A percentile compares a stretch with the other conserved stretches of the same genome.
Evolutionary conservation across 2,888 invertebrate species (phyloP).

Genomic region (Hemithea aestivaria): DNA sequence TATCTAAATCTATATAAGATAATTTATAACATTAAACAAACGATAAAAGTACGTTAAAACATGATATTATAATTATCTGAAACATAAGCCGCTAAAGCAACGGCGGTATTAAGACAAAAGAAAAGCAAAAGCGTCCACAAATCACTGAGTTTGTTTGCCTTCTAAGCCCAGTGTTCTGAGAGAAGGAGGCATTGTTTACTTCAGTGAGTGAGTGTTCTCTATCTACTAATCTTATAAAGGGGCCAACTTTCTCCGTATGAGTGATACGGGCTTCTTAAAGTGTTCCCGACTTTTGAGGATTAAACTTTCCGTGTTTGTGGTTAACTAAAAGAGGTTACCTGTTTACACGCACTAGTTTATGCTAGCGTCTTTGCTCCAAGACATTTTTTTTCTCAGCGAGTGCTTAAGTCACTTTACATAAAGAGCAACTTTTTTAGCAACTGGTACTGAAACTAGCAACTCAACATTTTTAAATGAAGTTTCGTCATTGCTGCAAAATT

Average conservation of each 20-base stretch:
- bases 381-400: too few relatives aligned
- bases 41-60: neutral
- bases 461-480: too few relatives aligned
- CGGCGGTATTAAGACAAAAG: conserved; percentile 28
- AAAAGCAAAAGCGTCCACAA: conserved; percentile 30
- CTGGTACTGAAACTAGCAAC: too few relatives aligned
- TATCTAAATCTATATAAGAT: neutral
- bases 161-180: conserved; percentile 27
- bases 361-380: too few relatives aligned
- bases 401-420: too few relatives aligned
- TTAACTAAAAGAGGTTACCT: too few relatives aligned
- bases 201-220: conserved; percentile 28
- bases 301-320: conserved; percentile 22
- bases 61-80: conserved; percentile 3
- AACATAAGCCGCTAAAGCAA: conserved; percentile 26
- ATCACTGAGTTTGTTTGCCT: conserved; percentile 30
- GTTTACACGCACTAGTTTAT: too few relatives aligned
- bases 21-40: too few relatives aligned
- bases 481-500: too few relatives aligned
- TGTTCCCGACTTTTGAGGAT: conserved; percentile 30
- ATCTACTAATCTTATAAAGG: conserved; percentile 32
- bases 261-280: conserved; percentile 31
- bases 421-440: too few relatives aligned
- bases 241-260: conserved; percentile 30
- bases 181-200: conserved; percentile 32